These are phyloP conservation scores for Harpegnathos saltator DNA, from an alignment of 1,140 invertebrate genomes.

Conservation along the genomic window DNA sequence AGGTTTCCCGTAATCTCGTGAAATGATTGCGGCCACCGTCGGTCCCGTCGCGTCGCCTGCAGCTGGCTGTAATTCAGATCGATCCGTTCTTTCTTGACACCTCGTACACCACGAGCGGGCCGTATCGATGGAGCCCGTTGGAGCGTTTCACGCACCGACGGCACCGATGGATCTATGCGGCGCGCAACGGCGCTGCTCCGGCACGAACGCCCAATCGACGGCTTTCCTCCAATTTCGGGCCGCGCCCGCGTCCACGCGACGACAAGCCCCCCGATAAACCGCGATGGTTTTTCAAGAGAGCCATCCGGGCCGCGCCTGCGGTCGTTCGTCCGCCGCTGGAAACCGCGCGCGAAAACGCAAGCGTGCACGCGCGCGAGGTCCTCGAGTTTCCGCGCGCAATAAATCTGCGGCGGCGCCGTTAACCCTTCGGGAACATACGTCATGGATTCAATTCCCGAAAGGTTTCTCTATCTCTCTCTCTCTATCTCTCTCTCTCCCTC, in stretches of 20 bases:
- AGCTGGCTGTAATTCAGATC: conserved; percentile 42
- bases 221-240: conserved; percentile 30
- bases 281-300: conserved; percentile 70
- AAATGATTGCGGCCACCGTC: conserved; percentile 40
- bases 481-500: no score
- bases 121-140: conserved; percentile 3
- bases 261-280: conserved; percentile 49
- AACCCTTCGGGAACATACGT: conserved; percentile 33
- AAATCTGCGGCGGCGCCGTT: conserved; percentile 31
- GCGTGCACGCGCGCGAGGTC: neutral
- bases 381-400: conserved; percentile 52
- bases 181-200: no score
- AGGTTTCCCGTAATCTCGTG: conserved; percentile 34
- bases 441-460: conserved; percentile 25
- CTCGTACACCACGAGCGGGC: neutral
- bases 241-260: neutral
- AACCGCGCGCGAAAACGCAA: conserved; percentile 18
- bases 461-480: no score
- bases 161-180: conserved; percentile 23
- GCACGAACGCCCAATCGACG: conserved; percentile 10
- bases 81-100: conserved; percentile 45
- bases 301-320: conserved; percentile 8
- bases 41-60: conserved; percentile 6
- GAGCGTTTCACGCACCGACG: neutral
- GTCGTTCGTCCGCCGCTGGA: neutral